Evolutionary conservation across 2,888 invertebrate species (phyloP).

Genomic region (Napeogenes sylphis): DNA sequence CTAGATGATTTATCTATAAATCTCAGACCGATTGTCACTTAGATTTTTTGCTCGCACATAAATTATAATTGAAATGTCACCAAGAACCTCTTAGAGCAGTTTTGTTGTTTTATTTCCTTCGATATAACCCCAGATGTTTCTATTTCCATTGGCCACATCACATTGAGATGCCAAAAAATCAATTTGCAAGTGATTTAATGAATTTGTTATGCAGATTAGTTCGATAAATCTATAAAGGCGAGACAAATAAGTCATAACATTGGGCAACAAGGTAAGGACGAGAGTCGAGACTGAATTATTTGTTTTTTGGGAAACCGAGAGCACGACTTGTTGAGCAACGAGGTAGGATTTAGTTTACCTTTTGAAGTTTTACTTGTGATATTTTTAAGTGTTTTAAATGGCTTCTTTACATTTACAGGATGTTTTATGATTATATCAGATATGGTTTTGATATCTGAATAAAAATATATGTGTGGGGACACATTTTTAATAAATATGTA

Average conservation of each 20-base stretch:
- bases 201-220: conserved; percentile 64
- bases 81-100: conserved; percentile 40
- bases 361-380: conserved; percentile 9
- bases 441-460: too few species aligned
- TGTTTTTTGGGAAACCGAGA: conserved; percentile 48
- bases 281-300: conserved; percentile 46
- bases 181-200: conserved; percentile 66
- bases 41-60: conserved; percentile 30
- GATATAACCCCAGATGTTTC: conserved; percentile 42
- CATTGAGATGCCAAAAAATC: conserved; percentile 53
- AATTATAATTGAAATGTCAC: conserved; percentile 51
- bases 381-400: not conserved
- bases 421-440: too few species aligned
- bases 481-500: too few species aligned
- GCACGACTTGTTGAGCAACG: conserved; percentile 42
- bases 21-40: conserved; percentile 24
- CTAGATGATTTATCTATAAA: conserved; percentile 26
- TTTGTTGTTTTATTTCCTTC: conserved; percentile 53
- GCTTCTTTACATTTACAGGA: too few species aligned
- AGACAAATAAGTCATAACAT: conserved; percentile 77
- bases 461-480: too few species aligned
- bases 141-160: conserved; percentile 43
- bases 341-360: conserved; percentile 29
- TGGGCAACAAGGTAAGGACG: conserved; percentile 56
- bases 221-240: conserved; percentile 63